Evolutionary conservation across 2,888 invertebrate species (phyloP).

Genomic region (Ecliptopera silaceata): DNA sequence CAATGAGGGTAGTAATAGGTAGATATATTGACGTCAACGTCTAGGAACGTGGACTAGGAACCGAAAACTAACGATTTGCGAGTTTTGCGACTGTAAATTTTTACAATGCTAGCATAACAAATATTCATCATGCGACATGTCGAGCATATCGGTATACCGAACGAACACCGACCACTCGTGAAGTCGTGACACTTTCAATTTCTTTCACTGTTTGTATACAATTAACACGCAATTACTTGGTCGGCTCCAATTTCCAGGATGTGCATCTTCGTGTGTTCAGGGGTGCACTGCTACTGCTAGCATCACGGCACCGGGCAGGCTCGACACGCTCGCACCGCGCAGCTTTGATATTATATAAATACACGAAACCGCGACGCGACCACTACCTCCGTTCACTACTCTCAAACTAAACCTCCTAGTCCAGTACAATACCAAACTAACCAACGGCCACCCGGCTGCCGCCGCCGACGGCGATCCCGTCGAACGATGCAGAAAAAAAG

Average conservation of each 20-base stretch:
- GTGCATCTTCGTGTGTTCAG: constrained; percentile 68
- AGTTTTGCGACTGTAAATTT: background rate
- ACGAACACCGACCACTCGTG: constrained; percentile 29
- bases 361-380: constrained; percentile 49
- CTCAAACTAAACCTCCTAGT: constrained; percentile 59
- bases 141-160: constrained; percentile 21
- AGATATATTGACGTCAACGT: too few species aligned
- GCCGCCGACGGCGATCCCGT: constrained; percentile 50
- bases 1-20: too few species aligned
- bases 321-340: constrained; percentile 39
- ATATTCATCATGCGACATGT: constrained; percentile 14
- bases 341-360: constrained; percentile 30
- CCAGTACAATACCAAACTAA: constrained; percentile 10
- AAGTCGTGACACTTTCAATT: constrained; percentile 46
- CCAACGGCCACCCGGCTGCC: constrained; percentile 42
- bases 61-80: too few species aligned
- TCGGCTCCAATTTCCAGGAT: constrained; percentile 79
- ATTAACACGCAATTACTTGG: constrained; percentile 65
- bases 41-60: background rate
- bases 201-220: constrained; percentile 48
- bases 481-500: constrained; percentile 68
- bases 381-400: constrained; percentile 60
- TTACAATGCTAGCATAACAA: background rate
- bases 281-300: constrained; percentile 52
- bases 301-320: constrained; percentile 52